Base-by-base conservation (phyloP, 2,888 invertebrate species). In the Julus scandinavius region DNA sequence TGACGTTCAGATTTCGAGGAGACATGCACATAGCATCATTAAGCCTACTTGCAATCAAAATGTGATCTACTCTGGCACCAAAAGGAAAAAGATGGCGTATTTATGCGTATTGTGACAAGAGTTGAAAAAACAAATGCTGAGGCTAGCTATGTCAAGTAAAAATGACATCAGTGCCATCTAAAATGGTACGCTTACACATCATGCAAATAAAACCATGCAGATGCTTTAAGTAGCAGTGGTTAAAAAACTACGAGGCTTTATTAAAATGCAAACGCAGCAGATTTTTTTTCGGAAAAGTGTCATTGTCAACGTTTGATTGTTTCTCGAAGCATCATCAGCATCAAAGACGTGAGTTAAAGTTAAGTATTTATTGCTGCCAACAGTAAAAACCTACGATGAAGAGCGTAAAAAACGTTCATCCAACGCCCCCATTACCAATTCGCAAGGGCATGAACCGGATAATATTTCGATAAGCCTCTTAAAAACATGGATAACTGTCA, bases 81-180 rank as follows among this genome's bases (percentile, higher is more conserved):
- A 20, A 72, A 72, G 29, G 72, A 72, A 11, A 72, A 72, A 20
- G 72, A 54, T 13, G 54, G 29, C 20, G 72, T 72, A 72, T 72
- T 72, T 72, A 72, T 72, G 72, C 29, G 29, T 72, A 29, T 5
- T 63, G 63, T 63, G 63, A 54, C 54, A 54, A 54, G 41, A 45
- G 41, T 45, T 45, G 41, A 63, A 6, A 11, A n/a, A 63, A 63
- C n/a, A 72, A 72, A 72, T 29, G 72, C 72, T 72, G 72, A 29
- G n/a, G 63, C n/a, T 63, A 63, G 63, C 63, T 63, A 20, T 2
- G 3, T n/a, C 9, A 5, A 72, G 29, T 29, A 20, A 29, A 72
- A 72, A 72, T 72, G 72, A 20, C 72, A 72, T 72, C 72, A 72
- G 72, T 29, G 20, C 11, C 72, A 72, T 72, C 72, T 72, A 72